These are phyloP conservation scores for Drosophila limbata DNA, from an alignment of 2,888 invertebrate species.

Conservation along the genomic window DNA sequence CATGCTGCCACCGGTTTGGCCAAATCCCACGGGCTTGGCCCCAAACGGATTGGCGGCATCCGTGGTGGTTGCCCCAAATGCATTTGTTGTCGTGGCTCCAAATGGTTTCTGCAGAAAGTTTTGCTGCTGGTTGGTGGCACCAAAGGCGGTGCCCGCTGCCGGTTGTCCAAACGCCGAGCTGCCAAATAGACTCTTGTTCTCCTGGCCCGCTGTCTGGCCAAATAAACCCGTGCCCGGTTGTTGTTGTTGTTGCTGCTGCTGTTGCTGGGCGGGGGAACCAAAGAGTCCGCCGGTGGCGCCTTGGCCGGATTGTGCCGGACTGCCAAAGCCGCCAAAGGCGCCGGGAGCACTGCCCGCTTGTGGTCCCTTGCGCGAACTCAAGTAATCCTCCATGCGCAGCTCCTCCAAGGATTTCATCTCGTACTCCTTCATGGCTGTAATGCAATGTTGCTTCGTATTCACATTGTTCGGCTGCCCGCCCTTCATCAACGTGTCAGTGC, in stretches of 20 bases:
- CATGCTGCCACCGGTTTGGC: constrained; percentile 86
- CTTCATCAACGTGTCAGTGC: constrained; percentile 96
- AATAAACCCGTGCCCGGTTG: constrained; percentile 86
- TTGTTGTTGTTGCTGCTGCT: constrained; percentile 84
- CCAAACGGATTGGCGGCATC: constrained; percentile 84
- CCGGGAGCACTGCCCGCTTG: constrained; percentile 84
- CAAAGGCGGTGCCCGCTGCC: constrained; percentile 85
- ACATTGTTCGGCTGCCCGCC: constrained; percentile 93
- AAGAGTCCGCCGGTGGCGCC: constrained; percentile 85
- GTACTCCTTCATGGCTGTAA: constrained; percentile 99
- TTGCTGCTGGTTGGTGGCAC: constrained; percentile 87
- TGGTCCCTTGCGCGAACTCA: constrained; percentile 94
- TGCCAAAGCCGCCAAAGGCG: constrained; percentile 87
- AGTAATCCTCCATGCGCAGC: constrained; percentile 96
- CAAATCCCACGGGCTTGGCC: constrained; percentile 83
- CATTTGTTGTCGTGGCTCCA: constrained; percentile 77
- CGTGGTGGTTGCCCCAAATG: constrained; percentile 40
- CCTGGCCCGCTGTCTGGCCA: constrained; percentile 86
- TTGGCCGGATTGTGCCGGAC: constrained; percentile 86
- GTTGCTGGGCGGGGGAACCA: constrained; percentile 85
- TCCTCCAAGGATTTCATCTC: constrained; percentile 98
- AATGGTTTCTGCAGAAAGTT: constrained; percentile 89
- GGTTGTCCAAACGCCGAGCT: constrained; percentile 86
- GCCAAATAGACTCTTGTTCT: constrained; percentile 87
- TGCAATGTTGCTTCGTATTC: constrained; percentile 97